Conservation (phyloP, 2,888 invertebrate genomes). For the Sinodicranocentrus sp. region DNA sequence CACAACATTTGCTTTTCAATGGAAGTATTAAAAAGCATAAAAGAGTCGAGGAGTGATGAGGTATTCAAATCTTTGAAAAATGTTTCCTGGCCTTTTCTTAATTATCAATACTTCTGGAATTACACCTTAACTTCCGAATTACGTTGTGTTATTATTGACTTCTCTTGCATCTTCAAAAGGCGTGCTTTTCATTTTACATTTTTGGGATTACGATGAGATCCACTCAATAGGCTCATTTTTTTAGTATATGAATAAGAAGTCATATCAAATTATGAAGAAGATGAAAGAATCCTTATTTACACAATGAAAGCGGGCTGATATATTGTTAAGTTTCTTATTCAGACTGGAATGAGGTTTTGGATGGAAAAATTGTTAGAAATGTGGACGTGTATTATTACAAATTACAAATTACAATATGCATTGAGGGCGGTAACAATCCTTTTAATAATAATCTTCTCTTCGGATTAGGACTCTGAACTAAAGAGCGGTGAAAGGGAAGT, state of each 20-base stretch:
- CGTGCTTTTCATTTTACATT: background rate
- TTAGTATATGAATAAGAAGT: background rate
- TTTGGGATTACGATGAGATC: conserved; percentile 21
- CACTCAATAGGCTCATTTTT: background rate
- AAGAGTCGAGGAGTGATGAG: no score
- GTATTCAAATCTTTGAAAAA: conserved; percentile 22
- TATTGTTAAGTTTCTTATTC: no score
- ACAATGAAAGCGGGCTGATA: background rate
- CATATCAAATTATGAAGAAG: background rate
- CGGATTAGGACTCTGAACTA: conserved; percentile 31
- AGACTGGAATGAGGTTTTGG: no score
- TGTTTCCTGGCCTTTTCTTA: conserved; percentile 12
- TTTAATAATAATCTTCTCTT: conserved; percentile 20
- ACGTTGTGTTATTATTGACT: conserved; percentile 37
- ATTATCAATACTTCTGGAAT: conserved; percentile 62
- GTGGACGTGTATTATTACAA: no score
- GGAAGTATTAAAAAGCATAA: background rate
- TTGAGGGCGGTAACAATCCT: conserved; percentile 44
- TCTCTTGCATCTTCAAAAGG: background rate
- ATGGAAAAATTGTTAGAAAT: no score
- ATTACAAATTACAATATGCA: conserved; percentile 4
- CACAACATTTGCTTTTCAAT: background rate
- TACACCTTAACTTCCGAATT: conserved; percentile 58
- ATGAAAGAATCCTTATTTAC: background rate
- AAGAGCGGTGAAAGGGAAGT: conserved; percentile 52